Conservation (phyloP, 2,113 vertebrate genomes). For the Neolamprologus variostigma region DNA sequence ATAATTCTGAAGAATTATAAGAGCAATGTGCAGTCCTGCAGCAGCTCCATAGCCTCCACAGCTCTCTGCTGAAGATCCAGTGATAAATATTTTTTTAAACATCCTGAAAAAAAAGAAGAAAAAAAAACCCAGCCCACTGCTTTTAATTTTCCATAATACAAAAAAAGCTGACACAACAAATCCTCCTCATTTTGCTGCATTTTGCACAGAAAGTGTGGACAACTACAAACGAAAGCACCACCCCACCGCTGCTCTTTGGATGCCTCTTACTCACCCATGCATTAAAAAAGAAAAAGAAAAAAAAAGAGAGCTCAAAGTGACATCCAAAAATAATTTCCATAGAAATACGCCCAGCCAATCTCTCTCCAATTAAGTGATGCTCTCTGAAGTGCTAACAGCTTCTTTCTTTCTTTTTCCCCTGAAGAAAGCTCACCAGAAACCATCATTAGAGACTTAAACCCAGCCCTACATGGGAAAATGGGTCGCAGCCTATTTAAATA, state of each 20-base stretch:
- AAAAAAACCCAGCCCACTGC: fast-evolving
- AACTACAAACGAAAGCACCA: not conserved
- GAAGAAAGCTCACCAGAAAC: not conserved
- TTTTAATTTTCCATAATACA: not conserved
- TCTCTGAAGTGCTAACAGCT: not conserved
- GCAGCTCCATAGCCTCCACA: not conserved
- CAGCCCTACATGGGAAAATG: not conserved
- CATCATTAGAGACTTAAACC: constrained; percentile 9
- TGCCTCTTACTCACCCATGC: not conserved
- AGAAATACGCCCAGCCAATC: not conserved
- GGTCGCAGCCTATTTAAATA: not conserved
- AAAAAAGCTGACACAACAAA: not conserved
- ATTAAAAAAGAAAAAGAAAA: not conserved
- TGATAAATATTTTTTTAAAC: no score
- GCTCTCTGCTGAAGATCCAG: not conserved
- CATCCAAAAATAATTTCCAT: constrained; percentile 9
- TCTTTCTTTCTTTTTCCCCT: not conserved
- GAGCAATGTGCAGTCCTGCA: not conserved
- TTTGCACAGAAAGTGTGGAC: not conserved
- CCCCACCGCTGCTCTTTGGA: not conserved
- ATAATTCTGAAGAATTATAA: not conserved
- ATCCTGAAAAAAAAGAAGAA: no score
- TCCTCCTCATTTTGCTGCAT: not conserved
- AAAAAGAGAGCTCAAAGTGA: not conserved
- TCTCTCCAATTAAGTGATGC: constrained; percentile 17